Conservation (phyloP, 2,888 invertebrate genomes). For the Eustalomyia histrio region DNA sequence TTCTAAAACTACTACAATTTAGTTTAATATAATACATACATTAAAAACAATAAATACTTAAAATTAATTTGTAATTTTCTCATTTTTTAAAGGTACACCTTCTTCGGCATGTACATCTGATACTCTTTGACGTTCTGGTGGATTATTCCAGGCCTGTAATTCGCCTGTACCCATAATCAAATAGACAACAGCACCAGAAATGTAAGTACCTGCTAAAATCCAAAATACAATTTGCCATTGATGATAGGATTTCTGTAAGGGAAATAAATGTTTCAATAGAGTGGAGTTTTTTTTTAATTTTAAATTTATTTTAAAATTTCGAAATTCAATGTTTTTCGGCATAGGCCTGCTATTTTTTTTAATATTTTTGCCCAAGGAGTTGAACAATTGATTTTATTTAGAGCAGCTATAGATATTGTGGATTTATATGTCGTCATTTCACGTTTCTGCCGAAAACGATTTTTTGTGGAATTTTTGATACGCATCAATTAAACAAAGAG, state of each 20-base stretch:
- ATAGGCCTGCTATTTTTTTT: no score
- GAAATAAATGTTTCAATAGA: no score
- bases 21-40: constrained; percentile 36
- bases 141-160: constrained; percentile 82
- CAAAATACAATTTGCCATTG: constrained; percentile 92
- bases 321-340: no score
- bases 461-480: no score
- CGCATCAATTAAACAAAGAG: no score
- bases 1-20: constrained; percentile 11
- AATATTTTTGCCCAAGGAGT: no score
- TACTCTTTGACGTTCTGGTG: constrained; percentile 74
- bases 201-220: constrained; percentile 87
- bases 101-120: constrained; percentile 74
- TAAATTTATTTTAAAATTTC: no score
- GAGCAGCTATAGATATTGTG: no score
- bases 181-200: constrained; percentile 83
- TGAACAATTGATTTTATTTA: no score
- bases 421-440: no score
- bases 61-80: constrained; percentile 69
- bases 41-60: constrained; percentile 20
- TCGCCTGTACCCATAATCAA: constrained; percentile 84
- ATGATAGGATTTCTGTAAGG: constrained; percentile 84
- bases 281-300: no score
- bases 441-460: no score
- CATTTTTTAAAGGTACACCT: constrained; percentile 78